Conservation (phyloP, 2,888 invertebrate genomes). For the Phengaris alcon region DNA sequence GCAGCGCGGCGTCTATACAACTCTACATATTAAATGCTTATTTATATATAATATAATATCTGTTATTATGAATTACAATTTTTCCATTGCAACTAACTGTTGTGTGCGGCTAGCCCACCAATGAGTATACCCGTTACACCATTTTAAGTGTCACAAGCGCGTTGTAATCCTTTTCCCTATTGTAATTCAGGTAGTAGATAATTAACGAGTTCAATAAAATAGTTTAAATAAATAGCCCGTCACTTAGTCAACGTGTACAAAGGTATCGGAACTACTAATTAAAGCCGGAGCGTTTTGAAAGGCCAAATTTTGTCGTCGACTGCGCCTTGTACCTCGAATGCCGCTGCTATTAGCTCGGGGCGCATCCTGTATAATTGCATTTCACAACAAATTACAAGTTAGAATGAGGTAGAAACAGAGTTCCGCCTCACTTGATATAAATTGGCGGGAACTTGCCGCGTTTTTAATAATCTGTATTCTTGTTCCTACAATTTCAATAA, state of each 20-base stretch:
- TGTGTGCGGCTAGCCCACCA: no score
- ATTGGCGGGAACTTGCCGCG: conserved; percentile 38
- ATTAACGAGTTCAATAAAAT: background rate
- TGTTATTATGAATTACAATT: no score
- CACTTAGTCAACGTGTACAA: background rate
- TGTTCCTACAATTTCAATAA: background rate
- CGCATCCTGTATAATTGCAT: conserved; percentile 63
- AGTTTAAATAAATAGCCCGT: background rate
- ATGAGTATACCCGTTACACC: no score
- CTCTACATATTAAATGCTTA: no score
- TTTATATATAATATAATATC: no score
- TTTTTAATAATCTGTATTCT: conserved; percentile 34
- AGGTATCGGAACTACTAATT: conserved; percentile 22
- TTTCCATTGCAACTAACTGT: background rate
- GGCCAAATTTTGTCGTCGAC: conserved; percentile 36
- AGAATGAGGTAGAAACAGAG: conserved; percentile 60
- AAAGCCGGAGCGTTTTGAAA: conserved; percentile 27
- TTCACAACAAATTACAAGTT: conserved; percentile 71
- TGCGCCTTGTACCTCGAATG: conserved; percentile 39
- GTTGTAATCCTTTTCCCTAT: no score
- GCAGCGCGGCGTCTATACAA: no score
- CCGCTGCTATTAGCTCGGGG: conserved; percentile 55
- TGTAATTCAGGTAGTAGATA: no score
- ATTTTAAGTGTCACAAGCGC: no score
- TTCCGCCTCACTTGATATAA: conserved; percentile 43